A percentile compares a stretch with the other conserved stretches of the same genome.
Evolutionary conservation across 2,797 vertebrate species (phyloP).

Genomic region (Cynodonichthys magdalenae): DNA sequence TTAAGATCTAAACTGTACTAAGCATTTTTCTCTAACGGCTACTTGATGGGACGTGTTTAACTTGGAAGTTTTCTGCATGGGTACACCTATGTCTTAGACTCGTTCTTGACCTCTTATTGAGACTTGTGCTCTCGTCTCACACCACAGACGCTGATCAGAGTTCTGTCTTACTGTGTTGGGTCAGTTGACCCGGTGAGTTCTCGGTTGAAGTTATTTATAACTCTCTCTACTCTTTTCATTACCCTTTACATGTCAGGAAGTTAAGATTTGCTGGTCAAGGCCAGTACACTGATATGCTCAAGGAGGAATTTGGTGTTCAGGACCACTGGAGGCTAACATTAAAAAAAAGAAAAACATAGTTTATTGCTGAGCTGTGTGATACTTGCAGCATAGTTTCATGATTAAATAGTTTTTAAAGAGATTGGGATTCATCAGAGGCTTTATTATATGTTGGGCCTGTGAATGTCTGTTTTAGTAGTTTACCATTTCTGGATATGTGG

Average conservation of each 20-base stretch:
- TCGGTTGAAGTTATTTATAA: constrained; percentile 70
- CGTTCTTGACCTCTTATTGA: constrained; percentile 24
- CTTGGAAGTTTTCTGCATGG: constrained; percentile 8
- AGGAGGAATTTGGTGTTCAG: constrained; percentile 57
- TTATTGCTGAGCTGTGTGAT: constrained; percentile 20
- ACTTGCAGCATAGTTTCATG: constrained; percentile 23
- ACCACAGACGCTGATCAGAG: constrained; percentile 62
- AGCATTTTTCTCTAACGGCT: constrained; percentile 1
- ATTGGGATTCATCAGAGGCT: not conserved
- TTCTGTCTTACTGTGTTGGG: constrained; percentile 63
- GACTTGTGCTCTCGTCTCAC: constrained; percentile 41
- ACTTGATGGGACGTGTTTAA: not conserved
- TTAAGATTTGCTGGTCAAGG: constrained; percentile 69
- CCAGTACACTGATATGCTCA: constrained; percentile 55
- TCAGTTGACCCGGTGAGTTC: constrained; percentile 63
- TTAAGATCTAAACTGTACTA: not conserved
- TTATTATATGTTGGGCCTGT: not conserved
- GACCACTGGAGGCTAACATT: constrained; percentile 47
- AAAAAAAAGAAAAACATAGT: constrained; percentile 26
- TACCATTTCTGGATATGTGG: constrained; percentile 1
- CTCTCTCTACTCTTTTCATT: constrained; percentile 66
- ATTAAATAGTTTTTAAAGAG: constrained; percentile 12
- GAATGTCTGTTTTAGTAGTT: not conserved
- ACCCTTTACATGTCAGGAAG: constrained; percentile 72
- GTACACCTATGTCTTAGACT: not conserved